Conservation (phyloP, 2,888 invertebrate genomes). For the Drosophila subsilvestris region DNA sequence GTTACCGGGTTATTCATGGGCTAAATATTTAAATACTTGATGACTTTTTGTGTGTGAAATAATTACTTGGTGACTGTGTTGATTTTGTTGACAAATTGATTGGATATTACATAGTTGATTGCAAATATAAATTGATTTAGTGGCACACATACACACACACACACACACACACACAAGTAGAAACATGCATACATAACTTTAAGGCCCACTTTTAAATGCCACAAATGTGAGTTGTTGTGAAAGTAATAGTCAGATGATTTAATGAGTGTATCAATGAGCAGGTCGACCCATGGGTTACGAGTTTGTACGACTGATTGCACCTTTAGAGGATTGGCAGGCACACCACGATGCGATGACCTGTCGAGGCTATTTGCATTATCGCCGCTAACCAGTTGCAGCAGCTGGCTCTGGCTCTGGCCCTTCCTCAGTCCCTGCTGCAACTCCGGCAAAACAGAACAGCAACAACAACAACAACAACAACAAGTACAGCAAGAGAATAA, state of each 20-base stretch:
- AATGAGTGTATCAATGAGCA: neutral
- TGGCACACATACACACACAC: no score
- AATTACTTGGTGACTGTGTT: neutral
- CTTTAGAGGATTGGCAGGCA: neutral
- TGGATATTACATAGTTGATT: neutral
- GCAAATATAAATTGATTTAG: neutral
- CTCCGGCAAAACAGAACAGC: neutral
- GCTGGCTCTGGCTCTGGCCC: constrained; percentile 7
- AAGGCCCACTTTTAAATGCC: neutral
- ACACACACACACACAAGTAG: no score
- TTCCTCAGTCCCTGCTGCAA: neutral
- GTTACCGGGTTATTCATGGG: neutral
- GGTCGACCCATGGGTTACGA: neutral
- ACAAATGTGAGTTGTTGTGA: neutral
- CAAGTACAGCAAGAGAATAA: constrained; percentile 19
- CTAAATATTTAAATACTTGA: neutral
- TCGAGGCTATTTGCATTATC: constrained; percentile 50
- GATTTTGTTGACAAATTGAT: neutral
- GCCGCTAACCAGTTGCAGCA: constrained; percentile 10
- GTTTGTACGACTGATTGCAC: neutral
- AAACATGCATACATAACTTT: no score
- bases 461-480: neutral
- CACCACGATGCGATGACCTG: neutral
- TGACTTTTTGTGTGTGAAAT: neutral
- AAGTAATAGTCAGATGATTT: neutral